Evolutionary conservation across 2,113 vertebrate species (phyloP).

Genomic region (Penelope pileata): DNA sequence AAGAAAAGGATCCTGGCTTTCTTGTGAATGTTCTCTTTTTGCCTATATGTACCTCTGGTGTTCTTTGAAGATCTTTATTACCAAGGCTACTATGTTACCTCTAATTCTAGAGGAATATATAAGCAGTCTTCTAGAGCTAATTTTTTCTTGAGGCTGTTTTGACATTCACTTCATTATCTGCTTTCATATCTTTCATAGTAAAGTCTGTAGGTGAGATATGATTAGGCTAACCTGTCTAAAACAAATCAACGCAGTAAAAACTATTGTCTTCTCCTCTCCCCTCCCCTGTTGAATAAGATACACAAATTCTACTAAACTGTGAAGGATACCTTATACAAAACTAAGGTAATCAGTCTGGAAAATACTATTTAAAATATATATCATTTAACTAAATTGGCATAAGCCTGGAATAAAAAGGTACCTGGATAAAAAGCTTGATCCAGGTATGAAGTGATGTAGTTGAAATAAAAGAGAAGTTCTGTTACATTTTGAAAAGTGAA

Average conservation of each 20-base stretch:
- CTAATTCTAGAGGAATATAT: neutral
- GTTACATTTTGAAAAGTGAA: neutral
- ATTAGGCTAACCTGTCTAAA: neutral
- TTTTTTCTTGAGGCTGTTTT: neutral
- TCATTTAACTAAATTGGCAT: neutral
- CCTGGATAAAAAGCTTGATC: neutral
- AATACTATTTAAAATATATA: neutral
- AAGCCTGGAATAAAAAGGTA: neutral
- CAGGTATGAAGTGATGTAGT: neutral
- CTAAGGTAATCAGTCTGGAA: neutral
- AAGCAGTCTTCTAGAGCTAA: neutral
- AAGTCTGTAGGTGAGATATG: neutral
- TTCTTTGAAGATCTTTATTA: neutral
- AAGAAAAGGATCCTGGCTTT: neutral
- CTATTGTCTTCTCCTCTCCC: neutral
- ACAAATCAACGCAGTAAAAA: neutral
- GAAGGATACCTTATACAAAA: neutral
- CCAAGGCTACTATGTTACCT: fast-evolving
- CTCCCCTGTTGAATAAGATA: neutral
- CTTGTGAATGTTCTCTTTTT: neutral
- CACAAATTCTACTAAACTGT: neutral
- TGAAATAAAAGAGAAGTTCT: neutral
- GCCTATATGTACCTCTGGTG: neutral
- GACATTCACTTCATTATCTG: neutral
- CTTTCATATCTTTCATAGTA: neutral